Base-by-base conservation (phyloP, 2,888 invertebrate genomes). In the Cataglyphis altisquamis region DNA sequence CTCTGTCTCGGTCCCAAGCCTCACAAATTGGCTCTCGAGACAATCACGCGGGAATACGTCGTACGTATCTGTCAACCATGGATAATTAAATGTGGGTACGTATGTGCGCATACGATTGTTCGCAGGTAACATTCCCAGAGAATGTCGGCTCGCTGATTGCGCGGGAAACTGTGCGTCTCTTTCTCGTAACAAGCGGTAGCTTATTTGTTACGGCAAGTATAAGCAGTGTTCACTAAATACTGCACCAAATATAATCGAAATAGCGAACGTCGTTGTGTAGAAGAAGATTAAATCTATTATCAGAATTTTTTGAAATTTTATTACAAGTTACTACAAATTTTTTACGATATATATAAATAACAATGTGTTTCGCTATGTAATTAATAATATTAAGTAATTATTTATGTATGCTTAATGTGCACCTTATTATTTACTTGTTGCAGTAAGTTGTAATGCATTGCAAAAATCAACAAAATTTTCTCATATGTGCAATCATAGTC, bases 1-100 rank as follows among this genome's bases (percentile, higher is more conserved):
- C n/a, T 48, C 48, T 48, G 15, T 21, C 48, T 84, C 41, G 80
- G 82, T 82, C 82, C 82, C 83, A 68, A 72, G 68, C 3, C 85
- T 80, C 86, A 87, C 90, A 90, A 90, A 90, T 90, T 89, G 89
- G 88, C 86, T 84, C 87, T 86, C 80, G 82, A 66, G 84, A 88
- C 86, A 90, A 90, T 88, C 75, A 75, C 72, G 75, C 68, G 80
- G 52, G 74, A 39, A 48, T 48, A 64, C 75, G 62, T 82, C 85
- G 83, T 86, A 82, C 86, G 89, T 86, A 84, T 80, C 68, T 72
- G 84, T 66, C 85, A 83, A 83, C 83, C 68, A 81, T 82, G 82
- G 86, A 85, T 88, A 89, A 89, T 89, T 89, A 88, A 89, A 86
- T 84, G 73, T 73, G 72, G 81, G 74, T 84, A 87, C 52, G 83